These are phyloP conservation scores for Apamea sordens DNA, from an alignment of 2,888 invertebrate species.

Conservation along the genomic window DNA sequence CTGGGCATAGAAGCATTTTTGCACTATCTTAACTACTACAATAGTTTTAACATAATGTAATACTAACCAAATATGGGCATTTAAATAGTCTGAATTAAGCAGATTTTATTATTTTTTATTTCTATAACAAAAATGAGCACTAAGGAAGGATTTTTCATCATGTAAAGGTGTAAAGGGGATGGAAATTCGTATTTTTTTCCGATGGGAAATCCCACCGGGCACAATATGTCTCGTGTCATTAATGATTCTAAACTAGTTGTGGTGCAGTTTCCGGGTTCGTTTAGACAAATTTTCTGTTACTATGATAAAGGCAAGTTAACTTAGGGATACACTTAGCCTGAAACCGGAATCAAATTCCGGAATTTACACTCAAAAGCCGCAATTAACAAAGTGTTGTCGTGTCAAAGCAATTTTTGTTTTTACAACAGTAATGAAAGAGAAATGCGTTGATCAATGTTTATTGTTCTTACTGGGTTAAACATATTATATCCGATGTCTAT, in stretches of 20 bases:
- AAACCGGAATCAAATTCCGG: conserved; percentile 6
- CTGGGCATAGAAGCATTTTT: not conserved
- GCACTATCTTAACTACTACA: too few species aligned
- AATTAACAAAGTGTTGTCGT: not conserved
- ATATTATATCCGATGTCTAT: conserved; percentile 43
- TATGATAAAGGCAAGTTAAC: not conserved
- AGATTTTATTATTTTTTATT: not conserved
- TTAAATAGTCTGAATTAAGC: too few species aligned
- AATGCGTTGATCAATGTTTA: conserved; percentile 19
- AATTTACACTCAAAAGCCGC: not conserved
- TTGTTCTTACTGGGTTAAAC: conserved; percentile 22
- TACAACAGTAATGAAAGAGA: conserved; percentile 31
- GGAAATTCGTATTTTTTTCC: not conserved
- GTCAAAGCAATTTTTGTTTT: conserved; percentile 21
- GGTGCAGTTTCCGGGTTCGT: not conserved
- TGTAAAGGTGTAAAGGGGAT: not conserved
- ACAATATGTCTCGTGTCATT: not conserved
- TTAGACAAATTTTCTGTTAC: too few species aligned
- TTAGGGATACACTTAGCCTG: not conserved
- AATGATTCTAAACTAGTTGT: not conserved
- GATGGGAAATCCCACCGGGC: not conserved
- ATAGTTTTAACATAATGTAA: too few species aligned
- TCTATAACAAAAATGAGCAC: not conserved
- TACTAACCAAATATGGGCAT: too few species aligned
- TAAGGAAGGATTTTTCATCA: not conserved